Evolutionary conservation across 2,888 invertebrate species (phyloP).

Genomic region (Palloptera scutellata): DNA sequence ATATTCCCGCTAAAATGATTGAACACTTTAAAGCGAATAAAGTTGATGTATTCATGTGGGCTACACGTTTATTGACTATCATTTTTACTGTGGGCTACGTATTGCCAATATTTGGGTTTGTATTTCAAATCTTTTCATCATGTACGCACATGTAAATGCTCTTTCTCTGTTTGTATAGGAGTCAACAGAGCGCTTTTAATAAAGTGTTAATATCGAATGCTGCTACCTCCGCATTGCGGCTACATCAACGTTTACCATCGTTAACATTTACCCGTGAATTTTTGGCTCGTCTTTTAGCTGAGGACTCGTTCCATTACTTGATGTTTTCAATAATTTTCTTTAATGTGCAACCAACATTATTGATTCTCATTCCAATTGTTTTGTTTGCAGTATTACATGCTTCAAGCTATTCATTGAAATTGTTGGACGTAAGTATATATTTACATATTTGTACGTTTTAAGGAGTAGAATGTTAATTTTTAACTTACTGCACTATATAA

Average conservation of each 20-base stretch:
- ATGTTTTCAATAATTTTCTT: constrained; percentile 95
- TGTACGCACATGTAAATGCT: neutral
- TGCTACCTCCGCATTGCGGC: constrained; percentile 91
- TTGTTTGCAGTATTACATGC: constrained; percentile 93
- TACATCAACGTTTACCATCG: constrained; percentile 92
- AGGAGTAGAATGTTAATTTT: constrained; percentile 8
- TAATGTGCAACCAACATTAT: constrained; percentile 85
- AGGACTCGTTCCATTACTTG: constrained; percentile 96
- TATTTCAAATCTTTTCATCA: constrained; percentile 37
- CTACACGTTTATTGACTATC: constrained; percentile 83
- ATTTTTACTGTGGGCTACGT: constrained; percentile 85
- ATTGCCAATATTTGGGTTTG: constrained; percentile 88
- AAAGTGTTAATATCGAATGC: constrained; percentile 93
- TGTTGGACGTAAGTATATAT: constrained; percentile 85
- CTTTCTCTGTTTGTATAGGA: constrained; percentile 65
- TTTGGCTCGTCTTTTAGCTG: constrained; percentile 78
- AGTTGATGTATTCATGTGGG: constrained; percentile 88
- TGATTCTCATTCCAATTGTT: constrained; percentile 89
- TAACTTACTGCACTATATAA: too few relatives aligned
- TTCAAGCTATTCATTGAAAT: constrained; percentile 86
- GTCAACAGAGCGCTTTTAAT: constrained; percentile 83
- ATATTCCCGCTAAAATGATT: constrained; percentile 66
- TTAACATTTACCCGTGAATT: constrained; percentile 86
- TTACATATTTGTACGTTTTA: constrained; percentile 4
- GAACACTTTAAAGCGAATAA: constrained; percentile 82